These are phyloP conservation scores for Agriopis marginaria DNA, from an alignment of 2,888 invertebrate genomes.

Conservation along the genomic window DNA sequence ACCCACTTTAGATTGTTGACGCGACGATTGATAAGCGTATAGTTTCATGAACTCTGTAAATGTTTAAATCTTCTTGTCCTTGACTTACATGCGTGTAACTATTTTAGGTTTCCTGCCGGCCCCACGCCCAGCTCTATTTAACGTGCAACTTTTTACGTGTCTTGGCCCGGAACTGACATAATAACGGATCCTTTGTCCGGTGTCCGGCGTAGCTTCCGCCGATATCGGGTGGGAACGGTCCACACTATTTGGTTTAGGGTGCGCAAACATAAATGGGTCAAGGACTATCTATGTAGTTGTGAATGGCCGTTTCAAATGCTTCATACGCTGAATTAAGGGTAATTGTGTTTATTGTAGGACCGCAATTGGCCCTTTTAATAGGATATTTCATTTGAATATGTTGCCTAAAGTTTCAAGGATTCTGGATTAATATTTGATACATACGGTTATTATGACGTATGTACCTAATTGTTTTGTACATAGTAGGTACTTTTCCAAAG, in stretches of 20 bases:
- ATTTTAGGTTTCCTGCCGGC: constrained; percentile 60
- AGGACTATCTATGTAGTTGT: constrained; percentile 65
- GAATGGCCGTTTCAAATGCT: constrained; percentile 61
- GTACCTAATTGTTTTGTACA: background rate
- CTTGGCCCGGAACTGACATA: constrained; percentile 61
- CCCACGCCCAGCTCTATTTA: constrained; percentile 52
- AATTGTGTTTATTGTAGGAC: constrained; percentile 45
- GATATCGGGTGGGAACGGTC: constrained; percentile 74
- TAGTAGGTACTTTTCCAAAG: constrained; percentile 23
- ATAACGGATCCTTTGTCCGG: constrained; percentile 79
- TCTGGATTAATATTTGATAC: background rate
- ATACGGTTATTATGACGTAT: constrained; percentile 1
- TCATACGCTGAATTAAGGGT: constrained; percentile 62
- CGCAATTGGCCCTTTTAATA: constrained; percentile 28
- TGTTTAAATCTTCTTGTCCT: constrained; percentile 49
- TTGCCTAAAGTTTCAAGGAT: constrained; percentile 30
- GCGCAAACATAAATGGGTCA: constrained; percentile 76
- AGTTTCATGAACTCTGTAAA: constrained; percentile 41
- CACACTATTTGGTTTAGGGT: constrained; percentile 63
- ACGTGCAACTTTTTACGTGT: constrained; percentile 53
- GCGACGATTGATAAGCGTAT: constrained; percentile 34
- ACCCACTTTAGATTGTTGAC: constrained; percentile 24
- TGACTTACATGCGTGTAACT: constrained; percentile 53
- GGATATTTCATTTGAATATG: constrained; percentile 23
- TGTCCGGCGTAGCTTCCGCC: constrained; percentile 77